Conservation (phyloP, 2,888 invertebrate genomes). For the Tenthredo scrophulariae region DNA sequence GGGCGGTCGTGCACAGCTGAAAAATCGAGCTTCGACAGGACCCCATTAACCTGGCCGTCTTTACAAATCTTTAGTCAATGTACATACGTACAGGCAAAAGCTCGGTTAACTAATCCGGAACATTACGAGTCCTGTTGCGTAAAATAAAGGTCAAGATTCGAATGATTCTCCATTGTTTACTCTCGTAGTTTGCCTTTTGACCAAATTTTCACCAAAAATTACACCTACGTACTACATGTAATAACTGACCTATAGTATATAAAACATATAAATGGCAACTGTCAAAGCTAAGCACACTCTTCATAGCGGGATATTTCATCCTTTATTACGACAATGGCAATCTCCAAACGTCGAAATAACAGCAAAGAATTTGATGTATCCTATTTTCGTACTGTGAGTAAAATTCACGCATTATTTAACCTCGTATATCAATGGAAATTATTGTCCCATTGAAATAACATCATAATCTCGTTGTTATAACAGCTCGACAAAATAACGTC, state of each 20-base stretch:
- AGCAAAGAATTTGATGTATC: constrained; percentile 92
- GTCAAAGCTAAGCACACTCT: constrained; percentile 82
- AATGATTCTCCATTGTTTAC: too few relatives aligned
- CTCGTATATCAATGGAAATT: neutral
- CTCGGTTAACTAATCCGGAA: too few relatives aligned
- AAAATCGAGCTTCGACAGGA: too few relatives aligned
- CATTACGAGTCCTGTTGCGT: too few relatives aligned
- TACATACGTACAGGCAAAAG: too few relatives aligned
- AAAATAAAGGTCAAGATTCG: too few relatives aligned
- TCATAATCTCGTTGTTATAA: neutral
- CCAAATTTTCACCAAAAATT: neutral
- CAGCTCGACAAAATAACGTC: neutral
- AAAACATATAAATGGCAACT: constrained; percentile 61
- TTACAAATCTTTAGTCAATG: too few relatives aligned
- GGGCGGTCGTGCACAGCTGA: too few relatives aligned
- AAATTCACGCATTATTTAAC: neutral
- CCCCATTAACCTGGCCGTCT: too few relatives aligned
- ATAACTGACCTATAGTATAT: neutral
- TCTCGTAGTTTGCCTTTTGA: too few relatives aligned
- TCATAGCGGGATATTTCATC: constrained; percentile 92
- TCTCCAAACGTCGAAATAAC: constrained; percentile 86
- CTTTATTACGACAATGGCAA: constrained; percentile 91
- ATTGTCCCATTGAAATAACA: neutral
- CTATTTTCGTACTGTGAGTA: constrained; percentile 91
- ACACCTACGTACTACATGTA: neutral